Base-by-base conservation (phyloP, 2,888 invertebrate genomes). In the Melanophora roralis region DNA sequence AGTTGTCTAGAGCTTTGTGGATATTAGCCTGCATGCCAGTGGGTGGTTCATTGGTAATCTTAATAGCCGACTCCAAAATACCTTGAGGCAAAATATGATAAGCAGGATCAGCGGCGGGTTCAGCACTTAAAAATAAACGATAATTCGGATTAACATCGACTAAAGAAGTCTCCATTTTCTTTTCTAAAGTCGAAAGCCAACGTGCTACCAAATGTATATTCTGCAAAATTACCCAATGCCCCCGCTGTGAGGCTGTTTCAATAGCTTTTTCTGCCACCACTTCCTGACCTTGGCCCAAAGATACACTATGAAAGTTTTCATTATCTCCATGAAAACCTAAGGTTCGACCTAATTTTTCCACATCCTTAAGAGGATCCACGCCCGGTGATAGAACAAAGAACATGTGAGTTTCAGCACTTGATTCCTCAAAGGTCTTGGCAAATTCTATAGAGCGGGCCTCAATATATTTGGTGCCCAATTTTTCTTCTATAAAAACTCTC, bases 11-110 rank as follows among this genome's bases (percentile, higher is more conserved):
- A 1, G 98, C 94, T 91, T 97, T 97, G 89, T 97, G 97, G 38
- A 98, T 92, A 89, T 98, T 98, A 1, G 97, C 97, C 91, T 94
- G 93, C 95, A 98, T 97, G 34, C 98, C 98, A 8, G 95, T 96
- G 0, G 98, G 98, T 0, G 98, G 97, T 89, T 98, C 98, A 85
- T 98, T 98, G 1, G 98, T 98, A 75, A 98, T 97, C 91, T 98
- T 98, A 86, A 98, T 97, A 0, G 97, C 95, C 0, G 97, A 95
- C 88, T 98, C 97, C 34, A 98, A 90, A 84, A 98, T 95, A 19
- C 98, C 98, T 91, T 97, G 95, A 0, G 93, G 93, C 51, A 94
- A 91, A n/a, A 93, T 93, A 84, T 93, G 93, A 83, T 91, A 91
- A 0, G 89, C 89, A 0, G 96, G 93, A 86, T 93, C 92, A 0